Evolutionary conservation across 2,888 invertebrate species (phyloP), one percentile per base, ranked within the genome.

Genomic region (Drosophila pegasa): DNA sequence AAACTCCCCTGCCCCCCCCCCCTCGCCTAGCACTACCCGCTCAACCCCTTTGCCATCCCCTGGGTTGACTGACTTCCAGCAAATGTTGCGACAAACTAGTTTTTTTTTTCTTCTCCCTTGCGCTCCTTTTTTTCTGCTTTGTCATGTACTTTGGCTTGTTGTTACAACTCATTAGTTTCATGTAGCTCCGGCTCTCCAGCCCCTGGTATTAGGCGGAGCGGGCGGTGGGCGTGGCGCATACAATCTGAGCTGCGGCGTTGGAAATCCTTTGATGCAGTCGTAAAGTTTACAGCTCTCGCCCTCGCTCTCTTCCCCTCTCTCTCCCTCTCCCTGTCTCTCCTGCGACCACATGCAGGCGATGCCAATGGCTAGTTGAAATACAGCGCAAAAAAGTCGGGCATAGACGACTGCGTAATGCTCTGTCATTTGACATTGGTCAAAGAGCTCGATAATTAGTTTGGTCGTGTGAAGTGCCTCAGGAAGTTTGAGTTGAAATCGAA

Each of bases 101-200:
- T 38, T 38, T 38, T 27, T 33, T 37, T 48, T 41, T 18, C 33
- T 48, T 22, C 33, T 12, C 25, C 25, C 16, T 25, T 6, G 6
- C 35, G n/a, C 33, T 48, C 7, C 14, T 27, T 51, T n/a, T 41
- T 22, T 27, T 62, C 52, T 54, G 63, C 62, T 71, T 76, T 80
- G 68, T 62, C 80, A 71, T 80, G 79, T 79, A 67, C 77, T 72
- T 68, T 59, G 74, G 65, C 84, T 81, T 85, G 78, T 81, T 84
- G 85, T 84, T 81, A 81, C 80, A 81, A 81, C 80, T 81, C 85
- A 81, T 81, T 81, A 85, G 80, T 78, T 81, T 78, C 82, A 67
- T 78, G 81, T 78, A 47, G 69, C 75, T 47, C 63, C 43, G 25
- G 25, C 43, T 65, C 70, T 31, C 10, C 37, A 54, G 27, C 14